phyloP scores from a whole-genome alignment of 2,113 vertebrate species.

The Cyprinodon tularosa region DNA sequence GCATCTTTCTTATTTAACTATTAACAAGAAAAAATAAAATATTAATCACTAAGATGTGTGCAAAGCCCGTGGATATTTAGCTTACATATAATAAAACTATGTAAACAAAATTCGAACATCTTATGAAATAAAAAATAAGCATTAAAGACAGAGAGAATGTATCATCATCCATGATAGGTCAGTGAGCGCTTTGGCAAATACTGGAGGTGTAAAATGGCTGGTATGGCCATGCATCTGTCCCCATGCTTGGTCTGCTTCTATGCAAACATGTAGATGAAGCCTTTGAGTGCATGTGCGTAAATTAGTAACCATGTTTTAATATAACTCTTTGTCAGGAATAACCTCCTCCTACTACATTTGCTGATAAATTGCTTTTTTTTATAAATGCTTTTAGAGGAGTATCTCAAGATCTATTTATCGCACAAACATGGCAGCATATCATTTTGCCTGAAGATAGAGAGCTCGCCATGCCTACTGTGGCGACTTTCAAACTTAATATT shows the following conservation, averaged over 20 bases:
- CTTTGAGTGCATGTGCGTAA: neutral
- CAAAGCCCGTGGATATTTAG: neutral
- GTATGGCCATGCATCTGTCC: conserved; percentile 69
- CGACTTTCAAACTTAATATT: conserved; percentile 25
- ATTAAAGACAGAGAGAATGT: conserved; percentile 42
- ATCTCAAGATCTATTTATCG: conserved; percentile 13
- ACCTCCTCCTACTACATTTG: neutral
- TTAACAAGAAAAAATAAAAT: conserved; percentile 1
- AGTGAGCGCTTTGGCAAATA: conserved; percentile 41
- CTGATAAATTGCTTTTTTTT: neutral
- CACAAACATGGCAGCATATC: conserved; percentile 22
- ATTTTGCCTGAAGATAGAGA: conserved; percentile 15
- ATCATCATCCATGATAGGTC: conserved; percentile 73
- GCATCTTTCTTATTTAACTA: neutral
- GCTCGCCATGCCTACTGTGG: conserved; percentile 29
- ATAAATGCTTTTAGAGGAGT: conserved; percentile 1
- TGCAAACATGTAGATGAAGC: conserved; percentile 31
- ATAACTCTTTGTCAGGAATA: neutral
- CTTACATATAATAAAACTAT: neutral
- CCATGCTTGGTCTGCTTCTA: conserved; percentile 34
- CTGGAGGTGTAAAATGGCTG: conserved; percentile 79
- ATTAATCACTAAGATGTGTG: neutral
- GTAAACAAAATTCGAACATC: conserved; percentile 9
- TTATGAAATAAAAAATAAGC: neutral
- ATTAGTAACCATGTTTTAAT: neutral